Evolutionary conservation across 2,797 vertebrate species (phyloP).

Genomic region (Sebastes cheni): DNA sequence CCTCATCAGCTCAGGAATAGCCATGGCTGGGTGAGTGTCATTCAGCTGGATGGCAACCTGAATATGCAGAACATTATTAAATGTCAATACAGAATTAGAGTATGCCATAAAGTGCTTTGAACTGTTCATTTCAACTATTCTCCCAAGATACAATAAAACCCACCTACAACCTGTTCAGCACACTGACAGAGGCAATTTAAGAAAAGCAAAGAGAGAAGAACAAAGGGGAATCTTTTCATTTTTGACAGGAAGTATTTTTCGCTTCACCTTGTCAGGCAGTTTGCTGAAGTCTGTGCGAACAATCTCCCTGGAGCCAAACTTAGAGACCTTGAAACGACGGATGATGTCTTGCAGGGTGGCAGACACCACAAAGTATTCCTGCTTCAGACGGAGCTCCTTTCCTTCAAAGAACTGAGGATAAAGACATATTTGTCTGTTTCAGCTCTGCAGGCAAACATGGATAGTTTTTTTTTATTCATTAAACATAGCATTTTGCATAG

Average conservation of each 20-base stretch:
- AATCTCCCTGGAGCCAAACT: constrained; percentile 94
- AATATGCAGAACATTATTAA: constrained; percentile 24
- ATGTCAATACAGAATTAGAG: constrained; percentile 14
- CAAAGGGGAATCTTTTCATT: constrained; percentile 48
- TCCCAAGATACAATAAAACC: constrained; percentile 26
- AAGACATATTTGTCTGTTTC: constrained; percentile 57
- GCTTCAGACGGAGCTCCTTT: constrained; percentile 96
- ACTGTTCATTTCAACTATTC: constrained; percentile 30
- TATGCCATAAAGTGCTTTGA: not conserved
- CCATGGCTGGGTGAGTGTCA: constrained; percentile 96
- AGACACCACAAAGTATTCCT: constrained; percentile 98
- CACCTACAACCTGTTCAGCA: constrained; percentile 38
- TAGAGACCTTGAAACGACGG: constrained; percentile 96
- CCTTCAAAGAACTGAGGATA: constrained; percentile 94
- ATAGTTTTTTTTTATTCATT: constrained; percentile 13
- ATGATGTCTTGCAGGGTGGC: constrained; percentile 98
- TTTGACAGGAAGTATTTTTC: constrained; percentile 59
- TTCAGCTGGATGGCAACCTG: constrained; percentile 98
- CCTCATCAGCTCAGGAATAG: constrained; percentile 96
- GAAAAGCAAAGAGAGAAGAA: constrained; percentile 41
- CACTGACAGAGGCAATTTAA: constrained; percentile 45
- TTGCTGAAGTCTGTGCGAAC: constrained; percentile 91
- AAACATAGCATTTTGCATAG: constrained; percentile 24
- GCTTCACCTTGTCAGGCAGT: constrained; percentile 92
- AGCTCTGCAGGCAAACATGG: constrained; percentile 46